Percentiles rank a stretch among this genome's conserved stretches.
These are phyloP conservation scores for Hedya salicella DNA, from an alignment of 2,888 invertebrate genomes.

Conservation along the genomic window DNA sequence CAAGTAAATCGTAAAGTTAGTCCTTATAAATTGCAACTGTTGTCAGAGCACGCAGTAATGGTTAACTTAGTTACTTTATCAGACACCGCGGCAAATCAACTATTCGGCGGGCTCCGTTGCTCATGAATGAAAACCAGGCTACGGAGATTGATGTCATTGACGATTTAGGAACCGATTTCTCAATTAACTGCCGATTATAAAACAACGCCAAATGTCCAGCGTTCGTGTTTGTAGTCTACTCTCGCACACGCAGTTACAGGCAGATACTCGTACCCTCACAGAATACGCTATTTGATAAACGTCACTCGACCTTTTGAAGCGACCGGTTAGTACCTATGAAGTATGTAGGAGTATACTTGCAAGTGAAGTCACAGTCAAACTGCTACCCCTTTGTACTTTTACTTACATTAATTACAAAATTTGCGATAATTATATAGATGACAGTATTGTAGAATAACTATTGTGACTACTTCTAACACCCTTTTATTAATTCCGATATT, in stretches of 20 bases:
- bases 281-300: too few relatives aligned
- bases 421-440: too few relatives aligned
- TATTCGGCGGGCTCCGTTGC: slow-evolving; percentile 20
- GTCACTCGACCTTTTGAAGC: too few relatives aligned
- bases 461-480: too few relatives aligned
- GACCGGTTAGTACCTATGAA: too few relatives aligned
- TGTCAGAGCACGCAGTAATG: slow-evolving; percentile 6
- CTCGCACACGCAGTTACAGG: too few relatives aligned
- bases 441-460: too few relatives aligned
- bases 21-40: slow-evolving; percentile 2
- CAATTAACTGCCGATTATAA: not conserved
- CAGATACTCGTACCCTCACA: too few relatives aligned
- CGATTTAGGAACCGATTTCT: not conserved
- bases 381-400: too few relatives aligned
- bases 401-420: too few relatives aligned
- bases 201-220: not conserved
- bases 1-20: not conserved
- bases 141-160: not conserved
- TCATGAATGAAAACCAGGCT: slow-evolving; percentile 17
- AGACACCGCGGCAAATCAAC: slow-evolving; percentile 20
- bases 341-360: too few relatives aligned
- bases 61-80: slow-evolving; percentile 19
- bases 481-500: not conserved
- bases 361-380: too few relatives aligned
- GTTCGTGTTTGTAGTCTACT: not conserved